Base-by-base conservation (phyloP, 2,113 vertebrate species). In the Azemiops feae region DNA sequence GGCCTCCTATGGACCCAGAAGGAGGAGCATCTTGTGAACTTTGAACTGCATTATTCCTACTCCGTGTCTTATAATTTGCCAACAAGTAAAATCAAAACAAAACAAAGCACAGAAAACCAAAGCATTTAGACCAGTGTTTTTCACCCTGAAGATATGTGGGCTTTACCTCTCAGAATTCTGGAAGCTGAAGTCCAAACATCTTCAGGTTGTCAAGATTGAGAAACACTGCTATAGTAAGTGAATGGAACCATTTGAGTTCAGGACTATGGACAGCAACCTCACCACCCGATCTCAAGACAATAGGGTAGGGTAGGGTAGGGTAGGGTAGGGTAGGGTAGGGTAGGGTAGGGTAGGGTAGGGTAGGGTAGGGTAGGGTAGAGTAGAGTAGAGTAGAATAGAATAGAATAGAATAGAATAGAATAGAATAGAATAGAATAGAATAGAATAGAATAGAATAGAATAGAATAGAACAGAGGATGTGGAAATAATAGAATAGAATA, bases 1-100 rank as follows among this genome's bases (percentile, higher is more conserved):
- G 10, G 96, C 95, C 69, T 98, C 97, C 98, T 98, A 95, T 94
- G 89, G 89, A 92, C 57, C 89, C 94, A 87, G 64, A 90, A 87
- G 5, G 0, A 39, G 20, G 34, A 50, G 12, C 12, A 0, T 18
- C n/a, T 16, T 74, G 14, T 34, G 64, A 74, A 74, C 5, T 6
- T 74, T 2, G 16, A 69, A 74, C 14, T 18, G 64, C 12, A 18
- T 34, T 74, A 34, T 74, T 34, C 64, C 14, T 69, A 69, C 30
- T 34, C 30, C 30, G 1, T 34, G 11, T 14, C 30, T 34, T n/a
- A 69, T 14, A 69, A 30, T 34, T n/a, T 34, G 4, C 30, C 30
- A n/a, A 2, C 30, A 5, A 16, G 14, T 34, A 74, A 74, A 74
- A 18, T 69, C n/a, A 34, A 34, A 74, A 6, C 64, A 34, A 74